Percentiles rank a stretch among this genome's conserved stretches.
Conservation (phyloP, 1,140 invertebrate genomes). For the Tetragonula clypearis region DNA sequence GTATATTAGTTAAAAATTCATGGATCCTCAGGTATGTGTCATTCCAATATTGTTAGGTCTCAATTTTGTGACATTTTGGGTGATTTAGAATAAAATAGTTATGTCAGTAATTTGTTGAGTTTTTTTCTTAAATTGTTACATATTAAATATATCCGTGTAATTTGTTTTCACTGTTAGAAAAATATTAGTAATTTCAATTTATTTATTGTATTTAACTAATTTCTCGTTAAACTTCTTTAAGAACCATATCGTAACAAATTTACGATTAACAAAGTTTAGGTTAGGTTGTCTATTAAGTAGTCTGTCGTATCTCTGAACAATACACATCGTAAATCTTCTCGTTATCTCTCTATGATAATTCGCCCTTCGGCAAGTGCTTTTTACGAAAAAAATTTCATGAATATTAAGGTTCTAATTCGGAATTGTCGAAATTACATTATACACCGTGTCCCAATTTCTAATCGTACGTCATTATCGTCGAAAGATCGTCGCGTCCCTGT, state of each 20-base stretch:
- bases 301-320: fast-evolving
- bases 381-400: background rate
- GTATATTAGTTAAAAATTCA: fast-evolving
- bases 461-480: background rate
- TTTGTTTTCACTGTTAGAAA: too few relatives aligned
- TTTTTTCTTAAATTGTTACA: background rate
- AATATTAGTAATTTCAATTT: too few relatives aligned
- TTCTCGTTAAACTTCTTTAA: too few relatives aligned
- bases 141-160: too few relatives aligned
- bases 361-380: fast-evolving
- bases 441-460: background rate
- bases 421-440: background rate
- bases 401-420: background rate
- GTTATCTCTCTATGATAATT: too few relatives aligned
- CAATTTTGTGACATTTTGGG: fast-evolving
- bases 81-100: too few relatives aligned
- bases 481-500: background rate
- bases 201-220: too few relatives aligned
- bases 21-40: fast-evolving
- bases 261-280: too few relatives aligned
- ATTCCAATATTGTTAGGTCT: fast-evolving
- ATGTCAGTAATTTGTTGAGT: too few relatives aligned
- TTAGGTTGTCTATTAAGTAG: background rate
- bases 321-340: background rate
- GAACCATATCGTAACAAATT: too few relatives aligned